Conservation (phyloP, 2,113 vertebrate species). For the Spilogale gracilis region DNA sequence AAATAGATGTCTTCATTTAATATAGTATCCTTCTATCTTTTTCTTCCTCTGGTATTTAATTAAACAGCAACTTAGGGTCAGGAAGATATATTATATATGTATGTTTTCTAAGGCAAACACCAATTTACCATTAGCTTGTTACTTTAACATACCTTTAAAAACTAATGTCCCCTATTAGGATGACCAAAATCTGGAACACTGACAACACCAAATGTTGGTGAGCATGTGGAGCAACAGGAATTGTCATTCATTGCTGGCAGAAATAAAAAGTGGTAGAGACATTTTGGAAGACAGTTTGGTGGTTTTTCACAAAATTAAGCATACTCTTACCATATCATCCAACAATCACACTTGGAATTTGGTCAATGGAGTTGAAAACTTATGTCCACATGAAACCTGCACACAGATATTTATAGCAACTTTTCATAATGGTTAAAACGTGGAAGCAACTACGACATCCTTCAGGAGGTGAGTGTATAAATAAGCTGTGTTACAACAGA, state of each 20-base stretch:
- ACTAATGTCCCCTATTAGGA: neutral
- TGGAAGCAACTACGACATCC: neutral
- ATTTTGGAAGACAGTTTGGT: neutral
- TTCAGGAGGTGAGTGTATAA: neutral
- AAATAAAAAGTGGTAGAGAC: neutral
- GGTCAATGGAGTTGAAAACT: neutral
- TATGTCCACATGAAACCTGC: neutral
- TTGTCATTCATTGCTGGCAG: neutral
- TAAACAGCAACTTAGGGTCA: neutral
- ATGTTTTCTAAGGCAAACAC: neutral
- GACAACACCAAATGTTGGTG: neutral
- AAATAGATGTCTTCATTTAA: neutral
- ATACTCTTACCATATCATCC: neutral
- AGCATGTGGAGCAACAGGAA: neutral
- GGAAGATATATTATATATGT: neutral
- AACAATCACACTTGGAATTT: neutral
- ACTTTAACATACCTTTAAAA: conserved; percentile 24
- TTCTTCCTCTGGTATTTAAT: neutral
- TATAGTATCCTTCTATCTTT: neutral
- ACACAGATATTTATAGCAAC: neutral
- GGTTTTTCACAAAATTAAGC: neutral
- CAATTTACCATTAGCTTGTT: neutral
- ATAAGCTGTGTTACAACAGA: neutral
- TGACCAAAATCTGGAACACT: neutral
- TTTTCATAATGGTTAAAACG: neutral